Percentiles rank a stretch among this genome's conserved stretches.
phyloP scores from a whole-genome alignment of 2,797 vertebrate species.

The Coranthus polyacanthus region DNA sequence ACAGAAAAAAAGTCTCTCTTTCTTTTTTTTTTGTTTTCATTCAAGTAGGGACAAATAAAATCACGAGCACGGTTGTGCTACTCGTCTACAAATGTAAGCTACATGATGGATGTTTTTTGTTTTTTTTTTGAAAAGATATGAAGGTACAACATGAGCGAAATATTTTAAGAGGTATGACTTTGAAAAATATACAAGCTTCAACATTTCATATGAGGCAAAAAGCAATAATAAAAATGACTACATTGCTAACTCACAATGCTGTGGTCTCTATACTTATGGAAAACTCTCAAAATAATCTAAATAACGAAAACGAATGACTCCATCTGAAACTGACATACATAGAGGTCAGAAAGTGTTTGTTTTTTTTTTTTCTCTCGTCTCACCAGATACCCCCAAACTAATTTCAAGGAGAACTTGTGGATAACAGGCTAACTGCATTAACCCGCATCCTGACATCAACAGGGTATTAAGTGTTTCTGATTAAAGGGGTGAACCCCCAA shows the following conservation, averaged over 20 bases:
- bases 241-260: constrained; percentile 81
- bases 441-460: constrained; percentile 80
- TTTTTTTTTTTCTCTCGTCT: constrained; percentile 60
- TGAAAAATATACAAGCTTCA: constrained; percentile 66
- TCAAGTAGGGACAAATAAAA: constrained; percentile 75
- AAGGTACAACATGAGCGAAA: constrained; percentile 68
- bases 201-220: constrained; percentile 64
- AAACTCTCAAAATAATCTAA: constrained; percentile 72
- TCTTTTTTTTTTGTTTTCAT: constrained; percentile 55
- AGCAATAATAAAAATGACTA: constrained; percentile 71
- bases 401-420: constrained; percentile 49
- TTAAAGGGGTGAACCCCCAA: constrained; percentile 62
- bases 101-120: constrained; percentile 67
- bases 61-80: constrained; percentile 69
- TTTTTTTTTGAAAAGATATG: constrained; percentile 75
- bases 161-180: constrained; percentile 81
- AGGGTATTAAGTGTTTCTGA: constrained; percentile 73
- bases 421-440: constrained; percentile 49
- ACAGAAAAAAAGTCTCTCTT: constrained; percentile 37
- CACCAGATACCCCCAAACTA: constrained; percentile 20
- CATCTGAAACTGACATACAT: constrained; percentile 58
- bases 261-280: constrained; percentile 80
- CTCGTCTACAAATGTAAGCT: constrained; percentile 69
- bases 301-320: constrained; percentile 57
- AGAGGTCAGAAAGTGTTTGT: constrained; percentile 62